Evolutionary conservation across 2,888 invertebrate species (phyloP).

Genomic region (Cephus sareptanus): DNA sequence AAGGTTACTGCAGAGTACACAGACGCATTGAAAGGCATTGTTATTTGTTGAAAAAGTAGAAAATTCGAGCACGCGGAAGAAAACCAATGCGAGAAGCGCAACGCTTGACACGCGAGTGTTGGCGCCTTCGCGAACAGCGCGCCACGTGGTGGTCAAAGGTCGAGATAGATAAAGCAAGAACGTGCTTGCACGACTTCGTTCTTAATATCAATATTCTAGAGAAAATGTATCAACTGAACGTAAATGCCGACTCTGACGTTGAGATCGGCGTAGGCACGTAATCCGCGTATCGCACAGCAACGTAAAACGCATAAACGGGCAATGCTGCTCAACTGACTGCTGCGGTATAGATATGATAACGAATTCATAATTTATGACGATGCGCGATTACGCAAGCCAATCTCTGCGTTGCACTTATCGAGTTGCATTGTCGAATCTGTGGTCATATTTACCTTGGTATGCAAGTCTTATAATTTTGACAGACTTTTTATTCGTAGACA

Average conservation of each 20-base stretch:
- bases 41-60: neutral
- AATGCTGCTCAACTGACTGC: neutral
- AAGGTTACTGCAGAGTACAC: neutral
- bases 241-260: neutral
- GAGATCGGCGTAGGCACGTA: neutral
- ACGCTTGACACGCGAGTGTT: slow-evolving; percentile 40
- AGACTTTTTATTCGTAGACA: neutral
- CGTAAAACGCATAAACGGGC: neutral
- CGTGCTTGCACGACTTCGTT: neutral
- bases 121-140: slow-evolving; percentile 23
- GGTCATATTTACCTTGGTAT: neutral
- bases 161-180: slow-evolving; percentile 16
- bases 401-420: neutral
- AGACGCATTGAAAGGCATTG: neutral
- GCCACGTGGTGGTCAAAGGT: slow-evolving; percentile 54
- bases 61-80: neutral
- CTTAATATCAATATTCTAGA: neutral
- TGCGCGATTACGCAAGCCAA: neutral
- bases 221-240: neutral
- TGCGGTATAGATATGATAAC: neutral
- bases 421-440: neutral
- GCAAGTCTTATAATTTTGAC: neutral
- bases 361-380: neutral
- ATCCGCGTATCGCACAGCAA: neutral
- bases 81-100: neutral